Evolutionary conservation across 2,797 vertebrate genomes (phyloP).

Genomic region (Borostomias antarcticus): DNA sequence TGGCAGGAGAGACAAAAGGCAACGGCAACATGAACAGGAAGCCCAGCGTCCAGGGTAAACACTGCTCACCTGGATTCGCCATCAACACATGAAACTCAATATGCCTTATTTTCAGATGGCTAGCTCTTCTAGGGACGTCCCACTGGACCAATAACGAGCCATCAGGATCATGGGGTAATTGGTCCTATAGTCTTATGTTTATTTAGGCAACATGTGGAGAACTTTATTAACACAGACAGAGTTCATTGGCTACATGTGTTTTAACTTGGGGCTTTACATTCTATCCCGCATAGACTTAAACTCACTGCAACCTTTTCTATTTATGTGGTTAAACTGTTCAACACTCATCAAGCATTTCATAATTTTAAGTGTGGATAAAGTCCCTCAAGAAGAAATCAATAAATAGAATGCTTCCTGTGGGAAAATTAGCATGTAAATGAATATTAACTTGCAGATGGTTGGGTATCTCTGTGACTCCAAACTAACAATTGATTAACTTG

Average conservation of each 20-base stretch:
- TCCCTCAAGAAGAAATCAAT: conserved; percentile 64
- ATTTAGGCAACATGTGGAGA: conserved; percentile 33
- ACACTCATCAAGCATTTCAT: conserved; percentile 43
- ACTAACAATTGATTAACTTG: conserved; percentile 86
- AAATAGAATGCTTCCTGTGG: conserved; percentile 61
- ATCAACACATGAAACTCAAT: conserved; percentile 52
- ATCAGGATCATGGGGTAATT: conserved; percentile 18
- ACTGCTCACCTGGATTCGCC: conserved; percentile 42
- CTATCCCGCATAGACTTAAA: conserved; percentile 19
- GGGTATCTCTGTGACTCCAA: conserved; percentile 67
- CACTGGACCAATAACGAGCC: conserved; percentile 24
- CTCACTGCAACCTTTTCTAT: conserved; percentile 23
- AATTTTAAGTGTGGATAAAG: conserved; percentile 49
- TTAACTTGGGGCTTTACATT: background rate
- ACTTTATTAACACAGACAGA: conserved; percentile 15
- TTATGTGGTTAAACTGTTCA: conserved; percentile 28
- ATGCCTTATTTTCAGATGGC: conserved; percentile 22
- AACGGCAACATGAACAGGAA: conserved; percentile 58
- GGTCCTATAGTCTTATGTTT: conserved; percentile 29
- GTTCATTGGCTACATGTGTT: conserved; percentile 22
- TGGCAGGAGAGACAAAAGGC: conserved; percentile 57
- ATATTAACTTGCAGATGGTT: conserved; percentile 80
- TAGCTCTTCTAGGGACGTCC: conserved; percentile 23
- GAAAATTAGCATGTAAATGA: conserved; percentile 78
- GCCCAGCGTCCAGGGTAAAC: conserved; percentile 55